phyloP scores from a whole-genome alignment of 2,888 invertebrate genomes.

The Chydorus sphaericus region DNA sequence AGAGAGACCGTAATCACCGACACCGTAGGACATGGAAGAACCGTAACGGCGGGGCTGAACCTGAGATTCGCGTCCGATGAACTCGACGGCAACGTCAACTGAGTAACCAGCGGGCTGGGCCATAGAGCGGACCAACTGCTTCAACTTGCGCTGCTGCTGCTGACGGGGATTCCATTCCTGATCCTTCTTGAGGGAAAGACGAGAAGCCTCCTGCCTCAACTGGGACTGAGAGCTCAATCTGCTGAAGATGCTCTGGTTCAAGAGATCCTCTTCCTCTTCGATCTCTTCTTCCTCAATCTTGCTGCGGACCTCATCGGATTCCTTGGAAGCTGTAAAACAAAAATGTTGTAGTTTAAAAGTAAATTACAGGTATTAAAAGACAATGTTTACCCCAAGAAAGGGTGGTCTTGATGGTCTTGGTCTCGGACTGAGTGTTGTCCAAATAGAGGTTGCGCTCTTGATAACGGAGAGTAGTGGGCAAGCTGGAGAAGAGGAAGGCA shows the following conservation, averaged over 20 bases:
- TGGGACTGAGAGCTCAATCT: no score
- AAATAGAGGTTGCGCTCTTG: constrained; percentile 11
- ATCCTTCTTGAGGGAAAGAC: background rate
- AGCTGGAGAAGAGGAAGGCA: background rate
- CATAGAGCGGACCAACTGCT: background rate
- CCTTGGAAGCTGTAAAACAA: background rate
- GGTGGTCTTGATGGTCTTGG: constrained; percentile 11
- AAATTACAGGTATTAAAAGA: background rate
- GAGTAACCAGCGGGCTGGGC: constrained; percentile 2
- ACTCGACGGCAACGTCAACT: constrained; percentile 4
- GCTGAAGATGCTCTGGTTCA: background rate
- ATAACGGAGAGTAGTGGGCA: constrained; percentile 5
- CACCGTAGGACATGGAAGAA: constrained; percentile 18
- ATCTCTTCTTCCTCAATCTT: background rate
- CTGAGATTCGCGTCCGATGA: background rate
- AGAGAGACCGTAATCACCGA: constrained; percentile 21
- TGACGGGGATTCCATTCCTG: background rate
- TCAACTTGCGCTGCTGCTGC: constrained; percentile 1
- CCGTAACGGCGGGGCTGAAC: constrained; percentile 4
- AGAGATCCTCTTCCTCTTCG: background rate
- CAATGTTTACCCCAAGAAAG: constrained; percentile 5
- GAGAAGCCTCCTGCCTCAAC: background rate
- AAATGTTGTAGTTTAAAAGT: no score
- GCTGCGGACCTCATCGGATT: background rate
- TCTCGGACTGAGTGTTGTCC: constrained; percentile 12